phyloP scores from a whole-genome alignment of 2,113 vertebrate species.

The Cervus canadensis region DNA sequence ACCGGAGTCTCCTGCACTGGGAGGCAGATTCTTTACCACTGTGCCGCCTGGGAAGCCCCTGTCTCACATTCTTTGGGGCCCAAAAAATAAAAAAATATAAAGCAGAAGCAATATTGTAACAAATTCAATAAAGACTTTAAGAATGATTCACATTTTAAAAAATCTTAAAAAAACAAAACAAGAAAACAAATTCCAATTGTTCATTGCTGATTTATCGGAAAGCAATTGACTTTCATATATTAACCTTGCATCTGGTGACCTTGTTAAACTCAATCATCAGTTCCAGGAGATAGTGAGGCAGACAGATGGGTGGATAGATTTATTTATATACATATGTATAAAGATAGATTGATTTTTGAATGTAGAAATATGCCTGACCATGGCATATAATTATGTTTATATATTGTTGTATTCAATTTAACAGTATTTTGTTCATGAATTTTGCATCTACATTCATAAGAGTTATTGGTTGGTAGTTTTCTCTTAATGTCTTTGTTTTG shows the following conservation, averaged over 20 bases:
- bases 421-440: too few species aligned
- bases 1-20: background rate
- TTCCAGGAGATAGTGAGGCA: background rate
- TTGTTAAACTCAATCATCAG: background rate
- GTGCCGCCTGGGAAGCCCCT: background rate
- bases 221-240: rapidly evolving
- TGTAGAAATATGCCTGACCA: background rate
- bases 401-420: background rate
- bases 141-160: background rate
- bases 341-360: background rate
- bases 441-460: background rate
- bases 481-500: background rate
- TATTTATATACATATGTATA: background rate
- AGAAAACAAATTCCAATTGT: background rate
- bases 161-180: background rate
- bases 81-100: background rate
- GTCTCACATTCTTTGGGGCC: background rate
- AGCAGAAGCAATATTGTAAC: background rate
- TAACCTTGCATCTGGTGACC: background rate
- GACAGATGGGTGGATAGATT: background rate
- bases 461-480: background rate
- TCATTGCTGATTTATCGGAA: background rate
- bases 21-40: background rate
- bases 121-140: background rate
- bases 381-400: too few species aligned